Conservation (phyloP, 1,140 invertebrate species). For the Patella vulgata region DNA sequence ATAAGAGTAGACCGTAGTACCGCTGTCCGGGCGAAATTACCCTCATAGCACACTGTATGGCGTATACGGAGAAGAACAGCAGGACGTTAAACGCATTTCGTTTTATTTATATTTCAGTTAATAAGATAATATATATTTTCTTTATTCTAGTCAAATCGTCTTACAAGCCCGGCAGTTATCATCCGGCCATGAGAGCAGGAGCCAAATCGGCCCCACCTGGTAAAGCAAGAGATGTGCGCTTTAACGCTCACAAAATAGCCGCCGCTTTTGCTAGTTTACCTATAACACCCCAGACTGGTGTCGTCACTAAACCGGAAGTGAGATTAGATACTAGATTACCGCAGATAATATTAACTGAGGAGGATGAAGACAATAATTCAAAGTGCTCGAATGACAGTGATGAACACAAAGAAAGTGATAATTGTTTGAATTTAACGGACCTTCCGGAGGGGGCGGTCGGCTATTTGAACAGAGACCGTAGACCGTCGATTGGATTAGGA, state of each 20-base stretch:
- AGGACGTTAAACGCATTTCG: no score
- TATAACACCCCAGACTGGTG: constrained; percentile 19
- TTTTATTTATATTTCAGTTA: no score
- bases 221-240: background rate
- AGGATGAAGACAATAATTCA: no score
- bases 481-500: background rate
- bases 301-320: background rate
- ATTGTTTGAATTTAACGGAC: background rate
- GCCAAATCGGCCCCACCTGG: constrained; percentile 28
- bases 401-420: no score
- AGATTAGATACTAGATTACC: no score
- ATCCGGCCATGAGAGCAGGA: constrained; percentile 23
- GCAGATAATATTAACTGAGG: no score
- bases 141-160: constrained; percentile 47
- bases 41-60: no score
- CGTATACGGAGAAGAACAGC: no score
- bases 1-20: no score
- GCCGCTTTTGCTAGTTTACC: constrained; percentile 15
- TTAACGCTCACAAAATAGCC: constrained; percentile 17
- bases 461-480: background rate
- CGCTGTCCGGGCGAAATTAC: no score
- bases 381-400: no score
- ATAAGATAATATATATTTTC: no score
- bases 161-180: constrained; percentile 42
- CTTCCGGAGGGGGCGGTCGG: constrained; percentile 3